Evolutionary conservation across 2,113 vertebrate species (phyloP), one percentile per base, ranked within the genome.

Genomic region (Rutilus rutilus): DNA sequence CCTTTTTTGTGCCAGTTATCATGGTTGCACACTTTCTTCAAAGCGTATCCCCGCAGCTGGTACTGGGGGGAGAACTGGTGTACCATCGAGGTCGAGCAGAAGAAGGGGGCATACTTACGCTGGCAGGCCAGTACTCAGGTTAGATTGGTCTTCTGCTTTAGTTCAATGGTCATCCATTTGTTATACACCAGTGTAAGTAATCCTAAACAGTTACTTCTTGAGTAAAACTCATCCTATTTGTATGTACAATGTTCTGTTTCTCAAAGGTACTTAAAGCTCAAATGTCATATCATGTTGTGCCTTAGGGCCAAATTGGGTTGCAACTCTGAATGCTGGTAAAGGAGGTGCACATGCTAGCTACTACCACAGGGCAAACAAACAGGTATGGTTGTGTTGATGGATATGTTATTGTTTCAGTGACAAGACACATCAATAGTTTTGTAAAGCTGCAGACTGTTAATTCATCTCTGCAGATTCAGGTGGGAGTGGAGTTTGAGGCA

Each of bases 11-110:
- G 8, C 52, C 95, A 99, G 98, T 97, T 83, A 99, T 99, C 89
- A 89, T 98, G 89, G 98, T 99, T 23, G 97, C 97, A 4, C 98
- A 99, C 92, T 99, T 99, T 89, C 97, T 99, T 69, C 98, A 99
- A 94, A 99, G 97, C 59, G 71, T 99, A 76, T 97, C 97, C 0
- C 94, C 95, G 8, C 96, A 94, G 60, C 93, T 99, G 88, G 97
- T 97, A n/a, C 94, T 99, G 50, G 98, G 98, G 0, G 98, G 97
- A 6, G 98, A 99, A 91, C 90, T 99, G 69, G 98, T 99, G 5
- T 99, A 99, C 87, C 98, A 99, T 90, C 94, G 97, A 45, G 95
- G 98, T 0, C 94, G 97, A 1, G 95, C 97, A 0, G 98, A 99
- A 88, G 98, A 99, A 89, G 98, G 98, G 0, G 97, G 97, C 85